These are phyloP conservation scores for Acanthosepion lycidas DNA, from an alignment of 2,888 invertebrate species.

Conservation along the genomic window DNA sequence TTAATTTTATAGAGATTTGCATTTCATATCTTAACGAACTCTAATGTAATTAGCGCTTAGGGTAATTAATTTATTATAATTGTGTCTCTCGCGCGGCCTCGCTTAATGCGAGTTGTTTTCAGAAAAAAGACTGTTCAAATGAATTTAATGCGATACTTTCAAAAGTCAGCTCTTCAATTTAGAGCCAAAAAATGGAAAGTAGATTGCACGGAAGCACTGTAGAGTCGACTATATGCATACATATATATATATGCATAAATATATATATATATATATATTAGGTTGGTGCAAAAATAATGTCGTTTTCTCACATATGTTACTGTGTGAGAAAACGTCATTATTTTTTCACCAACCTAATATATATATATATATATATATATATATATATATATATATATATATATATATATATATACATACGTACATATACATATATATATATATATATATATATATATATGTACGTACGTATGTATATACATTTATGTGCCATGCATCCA, in stretches of 20 bases:
- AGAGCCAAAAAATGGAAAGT: background rate
- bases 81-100: background rate
- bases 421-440: too few species aligned
- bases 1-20: slow-evolving; percentile 33
- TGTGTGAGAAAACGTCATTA: too few species aligned
- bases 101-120: background rate
- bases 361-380: too few species aligned
- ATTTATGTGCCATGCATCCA: too few species aligned
- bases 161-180: background rate
- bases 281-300: too few species aligned
- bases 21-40: slow-evolving; percentile 1
- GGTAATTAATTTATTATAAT: background rate
- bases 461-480: too few species aligned
- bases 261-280: background rate
- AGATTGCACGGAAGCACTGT: too few species aligned
- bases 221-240: background rate
- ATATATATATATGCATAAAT: background rate
- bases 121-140: background rate
- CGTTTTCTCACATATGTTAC: too few species aligned
- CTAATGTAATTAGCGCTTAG: background rate
- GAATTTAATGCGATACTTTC: background rate
- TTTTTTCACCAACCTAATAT: too few species aligned
- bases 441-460: too few species aligned
- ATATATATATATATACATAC: background rate
- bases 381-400: background rate